Conservation (phyloP, 53 echinoderm and acorn worm species). For the Holothuria leucospilota region DNA sequence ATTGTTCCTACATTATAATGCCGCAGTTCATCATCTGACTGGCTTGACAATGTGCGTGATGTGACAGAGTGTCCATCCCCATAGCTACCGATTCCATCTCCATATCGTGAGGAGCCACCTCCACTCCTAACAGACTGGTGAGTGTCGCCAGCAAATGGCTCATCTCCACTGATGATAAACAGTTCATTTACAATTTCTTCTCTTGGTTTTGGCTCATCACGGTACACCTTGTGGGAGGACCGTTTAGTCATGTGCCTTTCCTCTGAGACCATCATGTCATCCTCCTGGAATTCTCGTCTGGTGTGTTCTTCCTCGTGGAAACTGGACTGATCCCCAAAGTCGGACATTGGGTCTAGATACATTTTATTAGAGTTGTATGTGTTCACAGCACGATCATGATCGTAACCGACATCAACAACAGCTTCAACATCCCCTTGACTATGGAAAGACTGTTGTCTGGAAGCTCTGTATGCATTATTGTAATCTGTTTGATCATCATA, state of each 20-base stretch:
- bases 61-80: slow-evolving; percentile 50
- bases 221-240: slow-evolving; percentile 19
- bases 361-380: not conserved
- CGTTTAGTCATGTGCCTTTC: slow-evolving; percentile 9
- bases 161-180: slow-evolving; percentile 17
- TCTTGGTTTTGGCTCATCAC: slow-evolving; percentile 1
- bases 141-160: not conserved
- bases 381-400: not conserved
- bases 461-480: not conserved
- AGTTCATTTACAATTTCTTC: slow-evolving; percentile 17
- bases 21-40: slow-evolving; percentile 46
- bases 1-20: slow-evolving; percentile 19
- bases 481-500: slow-evolving; percentile 7
- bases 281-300: slow-evolving; percentile 11
- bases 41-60: slow-evolving; percentile 52
- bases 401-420: slow-evolving; percentile 22
- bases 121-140: not conserved
- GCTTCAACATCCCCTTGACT: not conserved
- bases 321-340: slow-evolving; percentile 36
- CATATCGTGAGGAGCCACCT: not conserved
- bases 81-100: slow-evolving; percentile 41
- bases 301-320: slow-evolving; percentile 32
- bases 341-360: slow-evolving; percentile 27
- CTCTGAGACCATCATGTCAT: slow-evolving; percentile 41
- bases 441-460: not conserved